Conservation (phyloP, 2,888 invertebrate species). For the Cephus sareptanus region DNA sequence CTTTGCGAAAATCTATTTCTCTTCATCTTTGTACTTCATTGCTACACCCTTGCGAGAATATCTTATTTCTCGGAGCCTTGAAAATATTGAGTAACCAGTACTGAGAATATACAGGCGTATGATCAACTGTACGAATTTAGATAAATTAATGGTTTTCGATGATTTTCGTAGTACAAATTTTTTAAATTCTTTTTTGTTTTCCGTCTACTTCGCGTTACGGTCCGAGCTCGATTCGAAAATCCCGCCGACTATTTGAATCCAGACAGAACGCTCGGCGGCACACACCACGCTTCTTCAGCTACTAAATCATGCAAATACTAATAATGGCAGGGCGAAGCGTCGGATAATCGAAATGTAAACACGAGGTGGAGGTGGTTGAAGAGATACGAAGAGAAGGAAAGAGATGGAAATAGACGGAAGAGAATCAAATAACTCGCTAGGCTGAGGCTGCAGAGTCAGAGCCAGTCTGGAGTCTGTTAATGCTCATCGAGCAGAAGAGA, state of each 20-base stretch:
- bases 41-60: background rate
- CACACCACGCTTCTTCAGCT: slow-evolving; percentile 38
- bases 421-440: background rate
- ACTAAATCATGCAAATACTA: slow-evolving; percentile 61
- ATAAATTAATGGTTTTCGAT: background rate
- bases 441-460: background rate
- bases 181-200: background rate
- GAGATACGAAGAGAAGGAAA: background rate
- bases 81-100: background rate
- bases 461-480: background rate
- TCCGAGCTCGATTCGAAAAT: background rate
- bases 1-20: background rate
- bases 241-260: background rate
- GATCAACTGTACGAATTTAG: no score
- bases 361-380: slow-evolving; percentile 30
- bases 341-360: slow-evolving; percentile 63
- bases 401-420: background rate
- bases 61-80: background rate
- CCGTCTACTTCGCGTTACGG: background rate
- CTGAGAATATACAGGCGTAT: background rate
- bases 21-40: background rate
- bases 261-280: background rate
- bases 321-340: slow-evolving; percentile 53
- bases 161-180: background rate
- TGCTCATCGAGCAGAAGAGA: background rate